phyloP scores from a whole-genome alignment of 2,888 invertebrate species.

The Drosophila nr. perissopoda region DNA sequence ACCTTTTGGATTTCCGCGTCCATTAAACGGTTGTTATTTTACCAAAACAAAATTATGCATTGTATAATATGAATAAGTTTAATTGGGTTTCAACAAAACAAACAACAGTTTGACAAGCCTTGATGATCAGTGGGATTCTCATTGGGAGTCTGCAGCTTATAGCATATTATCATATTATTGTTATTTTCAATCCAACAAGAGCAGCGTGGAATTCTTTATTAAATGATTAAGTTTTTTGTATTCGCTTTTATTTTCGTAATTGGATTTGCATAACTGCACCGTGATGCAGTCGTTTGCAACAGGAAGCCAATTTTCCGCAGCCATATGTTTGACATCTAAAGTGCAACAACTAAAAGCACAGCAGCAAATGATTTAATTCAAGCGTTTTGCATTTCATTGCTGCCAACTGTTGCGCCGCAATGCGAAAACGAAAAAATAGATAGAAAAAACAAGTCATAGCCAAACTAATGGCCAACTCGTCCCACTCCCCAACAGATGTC shows the following conservation, averaged over 20 bases:
- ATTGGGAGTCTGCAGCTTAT: no score
- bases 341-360: constrained; percentile 17
- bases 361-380: constrained; percentile 16
- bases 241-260: constrained; percentile 1
- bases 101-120: neutral
- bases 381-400: constrained; percentile 28
- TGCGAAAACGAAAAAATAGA: neutral
- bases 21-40: constrained; percentile 17
- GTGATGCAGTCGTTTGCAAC: neutral
- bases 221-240: neutral
- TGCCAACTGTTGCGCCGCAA: constrained; percentile 48
- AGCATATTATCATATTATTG: no score
- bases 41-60: neutral
- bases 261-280: constrained; percentile 28
- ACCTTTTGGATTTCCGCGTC: constrained; percentile 53
- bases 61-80: neutral
- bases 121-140: neutral
- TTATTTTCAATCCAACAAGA: neutral
- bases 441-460: neutral
- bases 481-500: constrained; percentile 21
- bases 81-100: neutral
- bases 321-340: constrained; percentile 36
- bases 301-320: constrained; percentile 15
- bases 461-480: constrained; percentile 4
- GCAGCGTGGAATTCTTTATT: neutral